These are phyloP conservation scores for Erethizon dorsatum DNA, from an alignment of 2,797 vertebrate species.

Conservation along the genomic window DNA sequence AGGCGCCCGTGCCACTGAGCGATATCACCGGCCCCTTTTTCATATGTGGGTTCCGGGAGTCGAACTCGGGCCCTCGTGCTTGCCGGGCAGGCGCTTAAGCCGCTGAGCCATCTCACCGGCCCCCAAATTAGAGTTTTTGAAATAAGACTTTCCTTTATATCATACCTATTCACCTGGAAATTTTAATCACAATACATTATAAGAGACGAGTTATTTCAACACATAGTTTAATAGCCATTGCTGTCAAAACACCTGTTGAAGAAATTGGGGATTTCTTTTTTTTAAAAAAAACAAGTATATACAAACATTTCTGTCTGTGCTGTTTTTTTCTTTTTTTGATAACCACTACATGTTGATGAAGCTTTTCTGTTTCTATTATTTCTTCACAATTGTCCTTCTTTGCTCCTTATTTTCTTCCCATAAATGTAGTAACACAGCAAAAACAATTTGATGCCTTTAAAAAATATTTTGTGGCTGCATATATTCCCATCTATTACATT, in stretches of 20 bases:
- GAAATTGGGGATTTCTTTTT: conserved; percentile 44
- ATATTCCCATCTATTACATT: conserved; percentile 38
- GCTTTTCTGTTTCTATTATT: background rate
- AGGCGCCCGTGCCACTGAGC: too few relatives aligned
- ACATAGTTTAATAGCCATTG: conserved; percentile 41
- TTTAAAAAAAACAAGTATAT: background rate
- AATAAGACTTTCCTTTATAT: conserved; percentile 36
- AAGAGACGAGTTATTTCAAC: conserved; percentile 46
- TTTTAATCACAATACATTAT: conserved; percentile 44
- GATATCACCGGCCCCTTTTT: too few relatives aligned
- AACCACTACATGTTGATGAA: conserved; percentile 4
- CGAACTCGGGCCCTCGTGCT: too few relatives aligned
- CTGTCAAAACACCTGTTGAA: conserved; percentile 56
- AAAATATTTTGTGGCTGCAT: conserved; percentile 49
- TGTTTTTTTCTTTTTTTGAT: conserved; percentile 23
- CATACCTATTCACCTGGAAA: background rate
- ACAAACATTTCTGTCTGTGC: conserved; percentile 33
- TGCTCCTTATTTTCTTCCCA: conserved; percentile 16
- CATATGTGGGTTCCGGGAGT: too few relatives aligned
- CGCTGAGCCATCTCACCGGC: too few relatives aligned
- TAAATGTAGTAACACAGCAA: conserved; percentile 21
- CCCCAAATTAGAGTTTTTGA: background rate
- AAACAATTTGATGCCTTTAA: conserved; percentile 47
- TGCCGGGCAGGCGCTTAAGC: too few relatives aligned
- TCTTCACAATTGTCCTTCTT: conserved; percentile 43